phyloP scores from a whole-genome alignment of 2,797 vertebrate species.

The Streptopelia turtur region DNA sequence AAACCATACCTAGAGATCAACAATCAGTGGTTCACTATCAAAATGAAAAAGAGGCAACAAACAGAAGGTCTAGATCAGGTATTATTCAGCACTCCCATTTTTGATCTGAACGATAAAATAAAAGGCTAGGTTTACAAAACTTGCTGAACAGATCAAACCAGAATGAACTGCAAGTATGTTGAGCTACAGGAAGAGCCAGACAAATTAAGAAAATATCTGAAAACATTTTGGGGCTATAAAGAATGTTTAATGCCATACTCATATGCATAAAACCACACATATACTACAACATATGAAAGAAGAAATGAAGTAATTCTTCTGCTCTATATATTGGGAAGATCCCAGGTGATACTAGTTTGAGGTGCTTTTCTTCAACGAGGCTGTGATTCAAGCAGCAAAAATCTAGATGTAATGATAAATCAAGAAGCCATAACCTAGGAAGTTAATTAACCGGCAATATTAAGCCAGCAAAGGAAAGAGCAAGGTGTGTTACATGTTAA shows the following conservation, averaged over 20 bases:
- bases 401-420: slow-evolving; percentile 2
- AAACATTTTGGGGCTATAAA: neutral
- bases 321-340: neutral
- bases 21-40: neutral
- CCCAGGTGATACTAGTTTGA: neutral
- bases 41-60: neutral
- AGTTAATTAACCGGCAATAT: slow-evolving; percentile 40
- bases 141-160: neutral
- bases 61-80: neutral
- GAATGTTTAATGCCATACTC: neutral
- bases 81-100: neutral
- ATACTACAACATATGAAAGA: neutral
- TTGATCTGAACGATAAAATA: neutral
- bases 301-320: neutral
- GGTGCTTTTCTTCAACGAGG: neutral
- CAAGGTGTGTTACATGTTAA: neutral
- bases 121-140: neutral
- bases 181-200: neutral
- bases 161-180: neutral
- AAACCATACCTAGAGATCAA: neutral
- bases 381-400: neutral
- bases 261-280: neutral
- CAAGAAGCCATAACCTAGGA: slow-evolving; percentile 13
- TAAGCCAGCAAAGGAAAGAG: neutral
- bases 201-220: neutral